Percentiles rank a stretch among this genome's conserved stretches.
Evolutionary conservation across 2,888 invertebrate genomes (phyloP).

Genomic region (Parapristionchus giblindavisi): DNA sequence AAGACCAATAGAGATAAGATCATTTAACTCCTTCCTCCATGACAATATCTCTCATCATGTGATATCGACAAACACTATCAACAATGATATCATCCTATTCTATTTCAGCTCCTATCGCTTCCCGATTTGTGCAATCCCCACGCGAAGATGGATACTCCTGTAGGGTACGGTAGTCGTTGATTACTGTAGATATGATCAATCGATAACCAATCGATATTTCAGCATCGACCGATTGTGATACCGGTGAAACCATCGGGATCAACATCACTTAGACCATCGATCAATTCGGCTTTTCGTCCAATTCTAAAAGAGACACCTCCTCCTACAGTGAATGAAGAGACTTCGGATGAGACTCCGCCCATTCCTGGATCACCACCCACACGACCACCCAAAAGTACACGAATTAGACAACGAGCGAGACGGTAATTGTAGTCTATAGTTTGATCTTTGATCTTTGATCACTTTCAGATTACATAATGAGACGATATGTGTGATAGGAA

Average conservation of each 20-base stretch:
- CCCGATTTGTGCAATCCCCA: no score
- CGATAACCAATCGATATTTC: not conserved
- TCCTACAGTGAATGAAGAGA: not conserved
- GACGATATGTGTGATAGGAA: conserved; percentile 10
- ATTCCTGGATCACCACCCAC: not conserved
- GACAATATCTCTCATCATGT: no score
- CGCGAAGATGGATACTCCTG: no score
- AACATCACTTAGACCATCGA: not conserved
- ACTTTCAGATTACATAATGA: conserved; percentile 11
- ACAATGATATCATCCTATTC: no score
- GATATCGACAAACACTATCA: no score
- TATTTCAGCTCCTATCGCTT: no score
- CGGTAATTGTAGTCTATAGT: not conserved
- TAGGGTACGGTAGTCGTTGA: no score
- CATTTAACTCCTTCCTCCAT: no score
- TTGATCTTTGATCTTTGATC: not conserved
- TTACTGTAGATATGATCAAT: no score
- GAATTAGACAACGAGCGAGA: conserved; percentile 8
- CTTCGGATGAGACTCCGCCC: not conserved
- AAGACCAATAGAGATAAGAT: no score
- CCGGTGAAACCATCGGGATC: conserved; percentile 6
- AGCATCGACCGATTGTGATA: not conserved
- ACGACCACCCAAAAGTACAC: conserved; percentile 28
- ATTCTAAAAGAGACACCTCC: not conserved
- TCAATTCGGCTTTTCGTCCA: conserved; percentile 32